These are phyloP conservation scores for Ptilorrhoa leucosticta DNA, from an alignment of 2,113 vertebrate genomes.

Conservation along the genomic window DNA sequence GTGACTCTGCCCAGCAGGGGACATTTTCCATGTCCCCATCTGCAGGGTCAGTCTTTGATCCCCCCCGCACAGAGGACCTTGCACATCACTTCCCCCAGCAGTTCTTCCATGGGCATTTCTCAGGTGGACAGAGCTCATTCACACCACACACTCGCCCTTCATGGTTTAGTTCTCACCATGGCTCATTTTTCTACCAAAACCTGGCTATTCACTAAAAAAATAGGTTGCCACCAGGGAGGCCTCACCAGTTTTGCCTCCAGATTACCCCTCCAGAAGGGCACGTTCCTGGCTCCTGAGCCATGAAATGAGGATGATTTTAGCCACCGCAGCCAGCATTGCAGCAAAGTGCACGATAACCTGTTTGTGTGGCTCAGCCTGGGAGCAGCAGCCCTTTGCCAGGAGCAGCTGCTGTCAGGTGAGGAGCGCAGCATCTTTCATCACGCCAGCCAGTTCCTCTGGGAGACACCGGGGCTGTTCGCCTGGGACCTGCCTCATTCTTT, in stretches of 20 bases:
- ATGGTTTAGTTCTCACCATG: not conserved
- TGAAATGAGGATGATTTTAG: not conserved
- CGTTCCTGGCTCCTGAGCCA: rapidly evolving
- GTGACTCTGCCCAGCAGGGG: not conserved
- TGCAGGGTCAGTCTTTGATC: not conserved
- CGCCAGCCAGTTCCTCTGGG: not conserved
- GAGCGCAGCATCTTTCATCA: not conserved
- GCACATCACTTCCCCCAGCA: not conserved
- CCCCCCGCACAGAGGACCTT: not conserved
- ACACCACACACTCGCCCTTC: not conserved
- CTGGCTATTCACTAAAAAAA: not conserved
- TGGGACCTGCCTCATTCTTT: not conserved
- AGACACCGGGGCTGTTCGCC: rapidly evolving
- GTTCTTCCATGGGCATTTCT: not conserved
- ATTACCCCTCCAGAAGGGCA: not conserved
- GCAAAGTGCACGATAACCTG: not conserved
- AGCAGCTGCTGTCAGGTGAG: not conserved
- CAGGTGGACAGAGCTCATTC: not conserved
- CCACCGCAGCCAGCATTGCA: rapidly evolving
- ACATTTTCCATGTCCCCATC: not conserved
- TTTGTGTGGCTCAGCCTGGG: not conserved
- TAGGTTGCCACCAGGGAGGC: not conserved
- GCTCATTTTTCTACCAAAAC: not conserved
- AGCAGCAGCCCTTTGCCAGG: not conserved
- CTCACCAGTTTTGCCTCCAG: not conserved